phyloP scores from a whole-genome alignment of 2,113 vertebrate species.

The Oplegnathus fasciatus region DNA sequence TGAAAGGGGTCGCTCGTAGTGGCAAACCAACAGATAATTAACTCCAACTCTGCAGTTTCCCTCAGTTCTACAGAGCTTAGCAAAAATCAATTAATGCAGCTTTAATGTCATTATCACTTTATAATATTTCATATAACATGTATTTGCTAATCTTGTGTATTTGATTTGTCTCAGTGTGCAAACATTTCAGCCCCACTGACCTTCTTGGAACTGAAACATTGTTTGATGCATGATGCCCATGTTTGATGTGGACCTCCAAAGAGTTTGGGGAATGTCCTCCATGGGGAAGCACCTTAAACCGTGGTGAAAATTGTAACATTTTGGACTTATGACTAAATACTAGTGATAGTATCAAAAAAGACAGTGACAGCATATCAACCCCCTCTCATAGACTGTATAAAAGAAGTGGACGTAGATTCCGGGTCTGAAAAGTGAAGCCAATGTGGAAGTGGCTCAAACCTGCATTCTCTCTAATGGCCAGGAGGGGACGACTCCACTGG shows the following conservation, averaged over 20 bases:
- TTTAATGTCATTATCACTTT: background rate
- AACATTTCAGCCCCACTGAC: background rate
- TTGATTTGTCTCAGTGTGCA: background rate
- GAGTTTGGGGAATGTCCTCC: background rate
- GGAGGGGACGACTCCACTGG: too few relatives aligned
- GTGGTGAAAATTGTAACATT: background rate
- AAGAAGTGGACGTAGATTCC: too few relatives aligned
- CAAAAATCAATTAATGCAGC: background rate
- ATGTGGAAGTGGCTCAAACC: too few relatives aligned
- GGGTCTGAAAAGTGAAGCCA: too few relatives aligned
- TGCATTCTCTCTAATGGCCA: too few relatives aligned
- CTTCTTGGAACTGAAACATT: background rate
- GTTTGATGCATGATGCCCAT: too few relatives aligned
- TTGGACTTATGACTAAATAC: background rate
- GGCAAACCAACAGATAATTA: too few relatives aligned
- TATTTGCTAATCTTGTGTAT: background rate
- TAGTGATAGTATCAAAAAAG: background rate
- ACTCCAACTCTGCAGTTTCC: too few relatives aligned
- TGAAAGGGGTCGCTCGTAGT: too few relatives aligned
- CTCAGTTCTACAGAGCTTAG: too few relatives aligned
- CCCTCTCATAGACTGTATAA: too few relatives aligned
- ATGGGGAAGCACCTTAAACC: background rate
- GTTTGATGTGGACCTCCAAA: background rate
- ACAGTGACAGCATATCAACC: background rate
- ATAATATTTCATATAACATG: background rate